Conservation (phyloP, 2,113 vertebrate species). For the Actenoides hombroni region DNA sequence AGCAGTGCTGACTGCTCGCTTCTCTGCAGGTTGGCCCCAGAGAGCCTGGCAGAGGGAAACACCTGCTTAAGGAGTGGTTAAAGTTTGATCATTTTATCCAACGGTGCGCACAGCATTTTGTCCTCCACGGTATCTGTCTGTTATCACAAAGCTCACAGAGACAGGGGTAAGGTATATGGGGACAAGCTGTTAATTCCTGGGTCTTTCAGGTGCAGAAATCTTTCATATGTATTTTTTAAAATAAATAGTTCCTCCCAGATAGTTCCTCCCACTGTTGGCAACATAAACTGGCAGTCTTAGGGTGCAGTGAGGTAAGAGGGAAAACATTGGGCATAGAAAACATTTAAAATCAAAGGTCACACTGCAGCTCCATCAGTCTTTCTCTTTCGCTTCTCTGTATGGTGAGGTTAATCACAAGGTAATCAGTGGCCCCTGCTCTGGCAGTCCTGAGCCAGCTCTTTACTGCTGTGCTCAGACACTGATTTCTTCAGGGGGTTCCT, state of each 20-base stretch:
- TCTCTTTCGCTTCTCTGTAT: not conserved
- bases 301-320: not conserved
- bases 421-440: not conserved
- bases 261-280: not conserved
- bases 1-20: not conserved
- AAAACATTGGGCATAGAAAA: not conserved
- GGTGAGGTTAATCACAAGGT: not conserved
- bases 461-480: not conserved
- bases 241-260: not conserved
- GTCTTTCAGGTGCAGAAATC: not conserved
- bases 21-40: not conserved
- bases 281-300: not conserved
- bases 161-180: not conserved
- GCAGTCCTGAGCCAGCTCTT: not conserved
- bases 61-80: not conserved
- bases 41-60: not conserved
- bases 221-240: not conserved
- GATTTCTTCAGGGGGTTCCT: not conserved
- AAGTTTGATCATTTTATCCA: not conserved
- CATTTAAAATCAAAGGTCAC: not conserved
- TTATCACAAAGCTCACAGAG: not conserved
- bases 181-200: not conserved
- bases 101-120: not conserved
- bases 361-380: not conserved
- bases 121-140: not conserved